phyloP scores from a whole-genome alignment of 2,113 vertebrate genomes.

The Mobula birostris region DNA sequence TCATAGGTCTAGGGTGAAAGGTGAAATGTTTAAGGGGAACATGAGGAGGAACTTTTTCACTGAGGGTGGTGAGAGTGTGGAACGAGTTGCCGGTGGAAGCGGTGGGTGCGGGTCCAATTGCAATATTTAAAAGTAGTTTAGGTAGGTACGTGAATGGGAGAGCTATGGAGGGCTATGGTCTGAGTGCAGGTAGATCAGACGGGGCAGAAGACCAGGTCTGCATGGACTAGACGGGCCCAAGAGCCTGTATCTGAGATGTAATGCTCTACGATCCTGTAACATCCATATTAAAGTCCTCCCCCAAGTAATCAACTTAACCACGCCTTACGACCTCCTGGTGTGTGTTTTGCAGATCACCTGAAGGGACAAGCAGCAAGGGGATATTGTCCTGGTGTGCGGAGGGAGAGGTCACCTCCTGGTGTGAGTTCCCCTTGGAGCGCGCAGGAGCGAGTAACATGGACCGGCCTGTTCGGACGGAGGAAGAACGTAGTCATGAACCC shows the following conservation, averaged over 20 bases:
- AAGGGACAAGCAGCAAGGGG: neutral
- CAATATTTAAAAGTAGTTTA: too few species aligned
- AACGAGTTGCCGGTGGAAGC: too few species aligned
- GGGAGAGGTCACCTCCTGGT: neutral
- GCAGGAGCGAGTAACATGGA: neutral
- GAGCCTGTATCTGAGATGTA: too few species aligned
- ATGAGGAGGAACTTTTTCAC: neutral
- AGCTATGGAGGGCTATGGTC: too few species aligned
- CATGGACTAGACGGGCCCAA: too few species aligned
- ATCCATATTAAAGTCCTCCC: too few species aligned
- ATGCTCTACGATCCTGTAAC: too few species aligned
- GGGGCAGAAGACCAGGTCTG: too few species aligned
- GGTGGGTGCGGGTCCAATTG: too few species aligned
- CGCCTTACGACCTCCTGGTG: neutral
- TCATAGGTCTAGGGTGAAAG: neutral
- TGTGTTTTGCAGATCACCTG: neutral
- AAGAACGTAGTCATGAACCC: neutral
- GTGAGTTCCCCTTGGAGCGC: neutral
- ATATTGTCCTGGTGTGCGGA: neutral
- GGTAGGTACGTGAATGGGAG: too few species aligned
- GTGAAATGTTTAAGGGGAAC: neutral
- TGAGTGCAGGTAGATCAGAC: too few species aligned
- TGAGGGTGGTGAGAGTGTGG: too few species aligned
- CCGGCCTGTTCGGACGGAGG: neutral
- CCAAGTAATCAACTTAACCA: neutral